Base-by-base conservation (phyloP, 2,888 invertebrate genomes). In the Odontocolon sp. region DNA sequence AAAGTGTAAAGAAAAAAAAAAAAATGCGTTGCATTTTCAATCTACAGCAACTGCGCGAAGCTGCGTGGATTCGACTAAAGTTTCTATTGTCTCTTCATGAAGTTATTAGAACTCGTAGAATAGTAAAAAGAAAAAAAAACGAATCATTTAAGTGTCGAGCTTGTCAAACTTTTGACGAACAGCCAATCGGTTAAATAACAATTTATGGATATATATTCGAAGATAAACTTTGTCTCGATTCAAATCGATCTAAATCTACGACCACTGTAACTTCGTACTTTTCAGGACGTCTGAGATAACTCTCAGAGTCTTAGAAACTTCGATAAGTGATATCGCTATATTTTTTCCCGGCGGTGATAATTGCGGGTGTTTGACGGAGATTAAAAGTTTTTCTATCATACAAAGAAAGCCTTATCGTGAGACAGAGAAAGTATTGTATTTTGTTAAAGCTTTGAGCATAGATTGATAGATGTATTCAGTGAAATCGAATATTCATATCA, bases 401-500 rank as follows among this genome's bases (percentile, higher is more conserved):
- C 45, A 42, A 66, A 47, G 56, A 68, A 28, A 57, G 47, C 64
- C 64, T 70, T 64, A 59, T 57, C 6, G 57, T 6, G 57, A 33
- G 47, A 68, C n/a, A 31, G 52, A 52, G 36, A 56, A 63, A 54
- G 52, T 38, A 14, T 75, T 64, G 26, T 69, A 75, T 75, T 75
- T 69, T 69, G 69, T 69, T 64, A 75, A 75, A 57, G 75, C 69
- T 64, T 63, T 38, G 54, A 42, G 50, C 69, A 66, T 69, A 75
- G 59, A 66, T 63, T 56, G 31, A 69, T 75, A 76, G 66, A 59
- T 69, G 47, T 36, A 57, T 67, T 67, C 61, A 50, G 56, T 50
- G n/a, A 11, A 56, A 71, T 63, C 36, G 38, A 61, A 69, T 50
- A 56, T 61, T 77, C 76, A 77, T 77, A 77, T 77, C 76, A 77